These are phyloP conservation scores for Acleris holmiana DNA, from an alignment of 2,888 invertebrate genomes.

Conservation along the genomic window DNA sequence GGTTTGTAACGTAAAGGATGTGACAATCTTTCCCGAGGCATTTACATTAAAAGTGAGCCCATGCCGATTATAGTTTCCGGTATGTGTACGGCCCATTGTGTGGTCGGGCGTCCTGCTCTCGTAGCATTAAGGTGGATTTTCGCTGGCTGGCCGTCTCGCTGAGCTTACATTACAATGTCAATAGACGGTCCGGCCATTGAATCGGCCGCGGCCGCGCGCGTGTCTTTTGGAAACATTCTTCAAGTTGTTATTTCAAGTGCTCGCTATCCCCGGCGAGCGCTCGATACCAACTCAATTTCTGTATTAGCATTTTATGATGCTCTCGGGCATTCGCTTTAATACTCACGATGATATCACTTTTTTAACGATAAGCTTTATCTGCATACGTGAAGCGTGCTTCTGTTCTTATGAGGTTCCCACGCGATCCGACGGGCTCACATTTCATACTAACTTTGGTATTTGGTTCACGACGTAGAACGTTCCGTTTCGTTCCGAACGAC, in stretches of 20 bases:
- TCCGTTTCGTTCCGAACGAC: slow-evolving; percentile 51
- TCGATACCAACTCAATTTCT: slow-evolving; percentile 16
- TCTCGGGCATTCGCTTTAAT: slow-evolving; percentile 14
- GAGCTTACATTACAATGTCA: slow-evolving; percentile 72
- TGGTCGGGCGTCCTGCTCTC: slow-evolving; percentile 56
- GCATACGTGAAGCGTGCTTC: slow-evolving; percentile 17
- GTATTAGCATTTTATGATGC: slow-evolving; percentile 19
- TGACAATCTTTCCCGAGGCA: slow-evolving; percentile 49
- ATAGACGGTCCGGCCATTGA: slow-evolving; percentile 63
- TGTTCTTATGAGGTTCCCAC: slow-evolving; percentile 31
- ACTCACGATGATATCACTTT: slow-evolving; percentile 25
- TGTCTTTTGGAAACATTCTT: slow-evolving; percentile 52
- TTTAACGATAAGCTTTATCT: slow-evolving; percentile 27
- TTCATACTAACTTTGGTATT: slow-evolving; percentile 52
- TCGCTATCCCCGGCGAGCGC: slow-evolving; percentile 23
- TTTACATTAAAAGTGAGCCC: slow-evolving; percentile 59
- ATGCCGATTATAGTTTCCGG: slow-evolving; percentile 76
- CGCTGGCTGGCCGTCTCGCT: slow-evolving; percentile 57
- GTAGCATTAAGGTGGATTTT: slow-evolving; percentile 62
- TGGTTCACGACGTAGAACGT: slow-evolving; percentile 49
- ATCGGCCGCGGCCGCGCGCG: slow-evolving; percentile 51
- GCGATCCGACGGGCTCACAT: slow-evolving; percentile 30
- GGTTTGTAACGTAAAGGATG: slow-evolving; percentile 55
- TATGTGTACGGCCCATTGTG: slow-evolving; percentile 69
- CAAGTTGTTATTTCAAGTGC: slow-evolving; percentile 43